These are phyloP conservation scores for Cranoglanis bouderius DNA, from an alignment of 2,113 vertebrate genomes.

Conservation along the genomic window DNA sequence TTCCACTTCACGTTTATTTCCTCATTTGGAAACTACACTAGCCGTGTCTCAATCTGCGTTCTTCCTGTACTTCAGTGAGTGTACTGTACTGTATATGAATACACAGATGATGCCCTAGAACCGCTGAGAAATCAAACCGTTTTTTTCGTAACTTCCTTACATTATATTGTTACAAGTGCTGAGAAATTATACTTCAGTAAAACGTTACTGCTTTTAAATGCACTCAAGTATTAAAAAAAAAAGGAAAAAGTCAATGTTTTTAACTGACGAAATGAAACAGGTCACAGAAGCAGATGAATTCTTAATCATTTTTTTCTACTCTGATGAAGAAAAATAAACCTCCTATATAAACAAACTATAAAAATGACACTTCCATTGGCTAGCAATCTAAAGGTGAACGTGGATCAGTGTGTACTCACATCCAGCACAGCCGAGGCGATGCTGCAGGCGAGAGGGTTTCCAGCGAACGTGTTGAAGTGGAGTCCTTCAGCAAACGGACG, in stretches of 20 bases:
- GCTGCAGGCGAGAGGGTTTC: constrained; percentile 83
- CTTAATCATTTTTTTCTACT: background rate
- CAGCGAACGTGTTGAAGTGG: constrained; percentile 91
- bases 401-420: constrained; percentile 66
- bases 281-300: background rate
- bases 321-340: background rate
- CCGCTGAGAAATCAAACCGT: no score
- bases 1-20: background rate
- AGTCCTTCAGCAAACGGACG: constrained; percentile 70
- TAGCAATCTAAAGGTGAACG: background rate
- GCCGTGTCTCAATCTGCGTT: background rate
- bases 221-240: no score
- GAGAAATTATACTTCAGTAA: background rate
- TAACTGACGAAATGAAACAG: background rate
- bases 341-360: background rate
- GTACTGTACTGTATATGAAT: no score
- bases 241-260: background rate
- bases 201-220: background rate
- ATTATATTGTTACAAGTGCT: background rate
- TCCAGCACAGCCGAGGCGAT: constrained; percentile 86
- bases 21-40: background rate
- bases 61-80: no score
- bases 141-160: no score
- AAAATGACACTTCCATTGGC: background rate
- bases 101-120: no score